Conservation (phyloP, 2,888 invertebrate genomes). For the Cephus sareptanus region DNA sequence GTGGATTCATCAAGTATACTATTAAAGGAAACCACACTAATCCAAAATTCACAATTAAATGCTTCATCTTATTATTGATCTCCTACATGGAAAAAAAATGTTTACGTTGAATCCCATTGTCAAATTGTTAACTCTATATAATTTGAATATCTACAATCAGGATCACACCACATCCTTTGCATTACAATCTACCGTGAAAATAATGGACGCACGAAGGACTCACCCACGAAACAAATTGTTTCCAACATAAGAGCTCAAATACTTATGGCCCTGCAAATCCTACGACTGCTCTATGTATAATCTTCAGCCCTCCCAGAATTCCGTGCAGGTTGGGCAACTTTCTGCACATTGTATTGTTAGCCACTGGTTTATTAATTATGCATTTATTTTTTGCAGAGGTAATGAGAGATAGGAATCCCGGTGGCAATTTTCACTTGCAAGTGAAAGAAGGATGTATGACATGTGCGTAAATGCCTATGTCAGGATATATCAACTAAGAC, state of each 20-base stretch:
- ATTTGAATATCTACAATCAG: not conserved
- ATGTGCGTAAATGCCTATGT: not conserved
- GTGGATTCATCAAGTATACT: not conserved
- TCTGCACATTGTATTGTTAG: not conserved
- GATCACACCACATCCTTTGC: not conserved
- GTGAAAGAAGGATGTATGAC: not conserved
- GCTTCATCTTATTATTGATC: not conserved
- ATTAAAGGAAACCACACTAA: not conserved
- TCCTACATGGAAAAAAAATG: not conserved
- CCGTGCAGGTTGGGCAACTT: not conserved
- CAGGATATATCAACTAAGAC: constrained; percentile 14
- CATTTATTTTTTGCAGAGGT: not conserved
- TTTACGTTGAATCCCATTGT: not conserved
- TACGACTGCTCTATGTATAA: constrained; percentile 25
- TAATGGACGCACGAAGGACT: constrained; percentile 1
- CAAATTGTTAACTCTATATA: not conserved
- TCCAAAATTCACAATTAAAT: not conserved
- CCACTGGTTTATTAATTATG: not conserved
- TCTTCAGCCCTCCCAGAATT: constrained; percentile 21
- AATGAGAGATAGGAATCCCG: not conserved
- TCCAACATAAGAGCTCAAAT: not conserved
- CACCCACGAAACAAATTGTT: not conserved
- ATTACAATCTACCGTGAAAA: not conserved
- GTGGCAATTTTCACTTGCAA: constrained; percentile 1
- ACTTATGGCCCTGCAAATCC: not conserved